Conservation (phyloP, 2,113 vertebrate genomes). For the Perognathus longimembris region DNA sequence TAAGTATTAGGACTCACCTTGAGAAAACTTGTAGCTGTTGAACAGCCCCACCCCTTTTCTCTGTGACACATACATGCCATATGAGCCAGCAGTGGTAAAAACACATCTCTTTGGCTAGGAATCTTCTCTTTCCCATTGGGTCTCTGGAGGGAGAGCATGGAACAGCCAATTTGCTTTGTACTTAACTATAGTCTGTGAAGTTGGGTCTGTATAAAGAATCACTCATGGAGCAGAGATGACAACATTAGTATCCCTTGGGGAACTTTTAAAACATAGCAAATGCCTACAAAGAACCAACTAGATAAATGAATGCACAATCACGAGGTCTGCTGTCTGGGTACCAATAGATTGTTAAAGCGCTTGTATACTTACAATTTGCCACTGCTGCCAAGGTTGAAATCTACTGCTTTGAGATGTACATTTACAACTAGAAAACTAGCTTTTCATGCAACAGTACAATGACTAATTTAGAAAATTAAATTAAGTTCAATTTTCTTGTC, state of each 20-base stretch:
- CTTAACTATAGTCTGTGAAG: background rate
- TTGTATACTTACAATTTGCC: background rate
- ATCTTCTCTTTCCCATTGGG: background rate
- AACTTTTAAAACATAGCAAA: constrained; percentile 6
- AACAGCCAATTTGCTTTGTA: constrained; percentile 21
- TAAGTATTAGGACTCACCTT: background rate
- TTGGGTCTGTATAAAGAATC: background rate
- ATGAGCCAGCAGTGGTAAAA: constrained; percentile 14
- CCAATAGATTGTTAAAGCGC: background rate
- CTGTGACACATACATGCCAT: too few species aligned
- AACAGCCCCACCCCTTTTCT: background rate
- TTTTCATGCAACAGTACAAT: background rate
- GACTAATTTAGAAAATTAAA: background rate
- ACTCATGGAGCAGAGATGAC: background rate
- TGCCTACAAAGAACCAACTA: background rate
- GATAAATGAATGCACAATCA: background rate
- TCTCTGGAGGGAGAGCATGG: background rate
- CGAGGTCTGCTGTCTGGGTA: background rate
- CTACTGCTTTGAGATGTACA: background rate
- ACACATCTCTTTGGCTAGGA: background rate
- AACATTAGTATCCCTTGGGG: background rate
- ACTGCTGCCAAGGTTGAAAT: background rate
- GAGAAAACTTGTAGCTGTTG: background rate
- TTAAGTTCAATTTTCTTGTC: background rate
- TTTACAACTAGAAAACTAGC: background rate